Conservation (phyloP, 1,140 invertebrate genomes). For the Saxidomus purpurata region DNA sequence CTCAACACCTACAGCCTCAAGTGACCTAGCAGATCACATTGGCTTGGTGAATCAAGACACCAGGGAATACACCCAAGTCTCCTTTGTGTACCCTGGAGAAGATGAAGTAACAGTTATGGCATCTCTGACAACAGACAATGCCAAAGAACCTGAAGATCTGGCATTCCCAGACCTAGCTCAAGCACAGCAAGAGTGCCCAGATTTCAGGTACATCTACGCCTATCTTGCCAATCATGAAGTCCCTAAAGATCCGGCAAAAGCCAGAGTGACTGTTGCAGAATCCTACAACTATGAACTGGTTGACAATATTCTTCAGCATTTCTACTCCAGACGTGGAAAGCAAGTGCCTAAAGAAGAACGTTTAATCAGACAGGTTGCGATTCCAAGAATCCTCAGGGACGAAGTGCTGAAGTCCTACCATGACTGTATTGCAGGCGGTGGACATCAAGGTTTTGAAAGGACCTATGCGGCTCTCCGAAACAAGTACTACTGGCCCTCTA, state of each 20-base stretch:
- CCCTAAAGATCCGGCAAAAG: not conserved
- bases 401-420: conserved; percentile 54
- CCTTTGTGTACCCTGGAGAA: not conserved
- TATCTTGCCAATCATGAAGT: not conserved
- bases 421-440: no score
- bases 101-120: not conserved
- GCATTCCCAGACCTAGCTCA: not conserved
- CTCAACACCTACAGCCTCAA: not conserved
- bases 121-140: not conserved
- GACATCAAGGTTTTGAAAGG: no score
- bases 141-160: not conserved
- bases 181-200: not conserved
- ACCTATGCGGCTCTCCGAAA: not conserved
- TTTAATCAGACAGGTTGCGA: not conserved
- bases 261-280: not conserved
- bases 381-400: not conserved
- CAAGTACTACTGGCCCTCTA: conserved; percentile 64
- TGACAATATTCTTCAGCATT: conserved; percentile 65
- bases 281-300: conserved; percentile 11
- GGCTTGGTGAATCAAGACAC: not conserved
- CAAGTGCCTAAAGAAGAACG: not conserved
- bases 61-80: not conserved
- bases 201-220: not conserved
- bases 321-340: conserved; percentile 34
- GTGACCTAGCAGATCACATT: not conserved